Evolutionary conservation across 2,888 invertebrate genomes (phyloP), one percentile per base, ranked within the genome.

Genomic region (Anodontia alba): DNA sequence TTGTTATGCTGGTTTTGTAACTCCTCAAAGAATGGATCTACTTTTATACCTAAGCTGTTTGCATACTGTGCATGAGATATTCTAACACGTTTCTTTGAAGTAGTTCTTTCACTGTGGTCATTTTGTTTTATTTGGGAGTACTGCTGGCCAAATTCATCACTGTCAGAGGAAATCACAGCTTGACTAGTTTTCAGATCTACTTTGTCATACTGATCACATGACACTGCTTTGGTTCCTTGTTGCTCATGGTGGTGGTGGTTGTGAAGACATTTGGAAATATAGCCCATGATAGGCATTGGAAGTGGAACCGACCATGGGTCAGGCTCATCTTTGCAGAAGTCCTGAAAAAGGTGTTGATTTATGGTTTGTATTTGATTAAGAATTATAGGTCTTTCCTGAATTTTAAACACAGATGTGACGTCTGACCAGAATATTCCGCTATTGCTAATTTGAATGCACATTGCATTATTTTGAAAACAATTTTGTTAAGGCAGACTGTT

Each of bases 281-380:
- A 91, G 23, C 90, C 91, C 26, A 91, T 86, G 33, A 92, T 89
- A 1, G 92, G 92, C 26, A 92, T 80, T 0, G 91, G 91, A 77
- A 92, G 71, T 7, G 88, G 84, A 1, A 89, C 82, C 8, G 90
- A 87, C 90, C 90, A 92, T 0, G 91, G 90, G 66, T 91, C 91
- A 38, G 92, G 92, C 73, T 92, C 91, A 43, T 88, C 85, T 20
- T 81, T 72, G 23, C 75, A 78, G 46, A 90, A 90, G 68, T 91
- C 89, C 92, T 92, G 85, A 33, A 85, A 87, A 46, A 69, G n/a
- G n/a, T n/a, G n/a, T n/a, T n/a, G n/a, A n/a, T n/a, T n/a, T n/a
- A n/a, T n/a, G n/a, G 23, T 46, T 8, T 29, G 23, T 36, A n/a
- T n/a, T 23, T n/a, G 7, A 69, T 67, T 12, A 23, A 57, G 17